Base-by-base conservation (phyloP, 2,888 invertebrate species). In the Lithophane semibrunnea region DNA sequence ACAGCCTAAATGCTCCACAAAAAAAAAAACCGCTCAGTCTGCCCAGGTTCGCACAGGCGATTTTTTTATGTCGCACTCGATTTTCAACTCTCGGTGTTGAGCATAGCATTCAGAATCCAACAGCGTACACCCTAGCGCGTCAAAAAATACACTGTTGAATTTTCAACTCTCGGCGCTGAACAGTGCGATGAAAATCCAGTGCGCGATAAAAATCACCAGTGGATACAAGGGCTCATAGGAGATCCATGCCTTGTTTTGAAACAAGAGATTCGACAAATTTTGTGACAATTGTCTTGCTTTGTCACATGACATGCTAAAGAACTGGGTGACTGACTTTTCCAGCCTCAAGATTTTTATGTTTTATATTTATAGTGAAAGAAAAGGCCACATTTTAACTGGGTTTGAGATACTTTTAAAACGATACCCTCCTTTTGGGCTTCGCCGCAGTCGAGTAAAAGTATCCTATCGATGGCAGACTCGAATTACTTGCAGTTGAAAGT, bases 221-320 rank as follows among this genome's bases (percentile, higher is more conserved):
- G 16, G 16, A n/a, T 42, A 37, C n/a, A 12, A 37, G 56, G n/a
- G n/a, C 37, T 58, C 21, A 12, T 37, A n/a, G 5, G 68, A 75
- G 75, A 75, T 77, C 64, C 21, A n/a, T 49, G 56, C 12, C 18
- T 65, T 58, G 64, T 58, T 49, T 49, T 24, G 56, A 52, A 21
- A 52, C 8, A 8, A 37, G 63, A 76, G 77, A 77, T 77, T 75
- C 74, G 52, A 74, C 1, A 1, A 37, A 8, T 49, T 49, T 49
- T 61, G 75, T 52, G 21, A 74, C 21, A 52, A 18, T 29, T 60
- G 10, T 72, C 18, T 3, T 16, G 16, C 21, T 21, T 67, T 37
- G 29, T 37, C 21, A 52, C 21, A 21, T 74, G 42, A 21, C 13
- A 4, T 29, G 8, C 44, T 58, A 58, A 37, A 70, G 4, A 16